Evolutionary conservation across 1,140 invertebrate genomes (phyloP), one percentile per base, ranked within the genome.

Genomic region (Drosophila takahashii): DNA sequence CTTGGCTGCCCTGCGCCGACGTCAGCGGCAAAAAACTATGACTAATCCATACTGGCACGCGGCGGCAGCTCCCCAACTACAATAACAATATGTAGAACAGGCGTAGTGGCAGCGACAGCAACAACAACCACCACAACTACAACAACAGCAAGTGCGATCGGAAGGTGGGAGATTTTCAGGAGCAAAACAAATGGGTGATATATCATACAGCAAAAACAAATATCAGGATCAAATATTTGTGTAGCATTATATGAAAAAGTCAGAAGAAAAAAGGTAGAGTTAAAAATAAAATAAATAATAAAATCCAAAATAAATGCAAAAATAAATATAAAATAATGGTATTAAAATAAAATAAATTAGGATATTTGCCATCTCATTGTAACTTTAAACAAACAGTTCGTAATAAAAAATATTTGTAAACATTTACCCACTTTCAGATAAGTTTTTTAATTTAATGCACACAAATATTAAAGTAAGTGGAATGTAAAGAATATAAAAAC

Each of bases 71-170:
- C 81, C 81, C 81, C 81, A 85, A 81, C 81, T 81, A 86, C 83
- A 86, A 86, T 62, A 78, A 87, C 78, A 87, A 66, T 87, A 86
- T 87, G 83, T 86, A 81, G 87, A 90, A 90, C 74, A 81, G 77
- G 50, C 66, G 47, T 44, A 39, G 36, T 42, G 22, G 27, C 58
- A 26, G 48, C 75, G 59, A 11, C 79, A 77, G 57, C 51, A 64
- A 57, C 80, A 79, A 48, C 62, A 42, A 36, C 54, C 37, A 16
- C 62, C 44, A 34, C 69, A 67, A 10, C 54, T 37, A 16, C 62
- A 51, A 37, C 69, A 84, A 53, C 65, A 77, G 44, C 81, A 86
- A 86, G 81, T 86, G 83, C 32, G 66, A 47, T 56, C 42, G 34
- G 37, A 34, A 16, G 50, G 34, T 39, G 64, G 41, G 9, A 45